These are phyloP conservation scores for Hippocampus abdominalis DNA, from an alignment of 2,113 vertebrate species.

Conservation along the genomic window DNA sequence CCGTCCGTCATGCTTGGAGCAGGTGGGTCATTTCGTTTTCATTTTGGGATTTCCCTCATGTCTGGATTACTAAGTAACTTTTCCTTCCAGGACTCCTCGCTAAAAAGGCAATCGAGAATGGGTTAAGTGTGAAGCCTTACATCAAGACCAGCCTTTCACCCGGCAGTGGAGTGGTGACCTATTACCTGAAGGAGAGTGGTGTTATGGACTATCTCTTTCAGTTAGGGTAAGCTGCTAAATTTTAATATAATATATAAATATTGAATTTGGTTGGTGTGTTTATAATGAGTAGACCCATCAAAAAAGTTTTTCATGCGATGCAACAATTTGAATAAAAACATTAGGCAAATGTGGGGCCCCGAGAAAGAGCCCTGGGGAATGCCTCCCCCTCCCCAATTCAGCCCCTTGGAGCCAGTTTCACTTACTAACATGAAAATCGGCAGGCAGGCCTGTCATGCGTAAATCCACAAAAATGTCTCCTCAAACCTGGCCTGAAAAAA, in stretches of 20 bases:
- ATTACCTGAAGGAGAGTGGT: slow-evolving; percentile 90
- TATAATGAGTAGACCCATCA: no score
- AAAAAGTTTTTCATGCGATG: background rate
- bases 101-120: slow-evolving; percentile 86
- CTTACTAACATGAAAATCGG: background rate
- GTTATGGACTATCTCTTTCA: slow-evolving; percentile 83
- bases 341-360: background rate
- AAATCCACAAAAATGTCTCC: background rate
- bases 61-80: background rate
- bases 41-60: background rate
- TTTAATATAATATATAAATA: no score
- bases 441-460: background rate
- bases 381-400: background rate
- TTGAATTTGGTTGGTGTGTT: background rate
- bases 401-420: background rate
- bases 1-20: slow-evolving; percentile 97
- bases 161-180: slow-evolving; percentile 96
- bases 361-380: background rate
- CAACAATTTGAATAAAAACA: no score
- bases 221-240: slow-evolving; percentile 53
- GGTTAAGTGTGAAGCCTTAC: slow-evolving; percentile 89
- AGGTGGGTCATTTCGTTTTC: slow-evolving; percentile 65
- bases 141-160: slow-evolving; percentile 97
- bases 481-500: no score
- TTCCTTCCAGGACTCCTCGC: slow-evolving; percentile 83